phyloP scores from a whole-genome alignment of 2,113 vertebrate species.

The Sceloporus tristichus region DNA sequence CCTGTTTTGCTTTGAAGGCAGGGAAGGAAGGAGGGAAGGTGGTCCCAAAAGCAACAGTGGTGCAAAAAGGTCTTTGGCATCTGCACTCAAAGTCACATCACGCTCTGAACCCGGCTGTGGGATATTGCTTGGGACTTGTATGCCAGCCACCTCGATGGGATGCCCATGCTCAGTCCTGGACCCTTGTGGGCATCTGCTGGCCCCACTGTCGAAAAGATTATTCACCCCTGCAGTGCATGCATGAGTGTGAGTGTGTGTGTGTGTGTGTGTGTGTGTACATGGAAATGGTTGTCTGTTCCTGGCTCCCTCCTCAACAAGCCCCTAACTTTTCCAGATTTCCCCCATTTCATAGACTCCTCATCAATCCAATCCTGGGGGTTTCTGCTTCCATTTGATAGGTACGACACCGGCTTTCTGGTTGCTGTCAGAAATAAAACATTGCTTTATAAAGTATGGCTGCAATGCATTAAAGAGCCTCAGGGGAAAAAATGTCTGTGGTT shows the following conservation, averaged over 20 bases:
- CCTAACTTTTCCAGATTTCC: not conserved
- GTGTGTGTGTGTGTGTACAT: no score
- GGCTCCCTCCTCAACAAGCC: no score
- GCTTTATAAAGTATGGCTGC: not conserved
- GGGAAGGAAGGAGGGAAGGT: no score
- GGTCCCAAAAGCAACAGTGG: not conserved
- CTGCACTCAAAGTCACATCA: not conserved
- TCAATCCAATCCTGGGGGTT: not conserved
- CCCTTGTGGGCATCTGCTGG: no score
- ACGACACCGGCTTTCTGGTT: not conserved
- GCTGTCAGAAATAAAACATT: not conserved
- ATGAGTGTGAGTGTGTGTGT: no score
- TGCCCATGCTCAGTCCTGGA: no score
- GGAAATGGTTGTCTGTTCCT: no score
- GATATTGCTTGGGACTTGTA: no score
- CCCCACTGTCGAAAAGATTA: no score
- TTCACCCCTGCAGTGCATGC: no score
- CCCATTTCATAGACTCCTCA: not conserved
- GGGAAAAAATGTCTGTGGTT: not conserved
- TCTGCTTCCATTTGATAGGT: not conserved
- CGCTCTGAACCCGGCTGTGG: no score
- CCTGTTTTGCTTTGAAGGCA: not conserved
- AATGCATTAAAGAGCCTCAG: not conserved
- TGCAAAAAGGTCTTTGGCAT: not conserved
- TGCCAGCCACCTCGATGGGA: no score